phyloP scores from a whole-genome alignment of 2,113 vertebrate species.

The Bubo blakistoni region DNA sequence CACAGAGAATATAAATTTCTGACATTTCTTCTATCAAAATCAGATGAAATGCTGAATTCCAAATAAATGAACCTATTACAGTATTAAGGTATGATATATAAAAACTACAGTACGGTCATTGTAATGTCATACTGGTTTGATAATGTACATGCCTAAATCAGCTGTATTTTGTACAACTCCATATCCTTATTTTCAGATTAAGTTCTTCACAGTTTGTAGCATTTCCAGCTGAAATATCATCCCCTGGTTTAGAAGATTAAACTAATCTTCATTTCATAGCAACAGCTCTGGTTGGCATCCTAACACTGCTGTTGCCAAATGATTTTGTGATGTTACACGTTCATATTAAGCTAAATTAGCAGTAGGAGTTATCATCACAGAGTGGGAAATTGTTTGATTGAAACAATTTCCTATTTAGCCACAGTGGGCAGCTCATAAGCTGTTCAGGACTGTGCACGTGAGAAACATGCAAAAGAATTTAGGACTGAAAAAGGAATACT shows the following conservation, averaged over 20 bases:
- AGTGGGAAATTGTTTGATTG: background rate
- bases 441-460: background rate
- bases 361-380: background rate
- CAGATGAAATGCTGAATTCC: background rate
- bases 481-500: background rate
- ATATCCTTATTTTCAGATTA: background rate
- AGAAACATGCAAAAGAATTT: background rate
- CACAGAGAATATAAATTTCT: background rate
- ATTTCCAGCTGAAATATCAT: background rate
- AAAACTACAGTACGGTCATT: accelerated
- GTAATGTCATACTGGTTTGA: background rate
- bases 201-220: background rate
- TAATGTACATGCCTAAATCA: background rate
- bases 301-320: background rate
- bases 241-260: background rate
- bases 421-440: background rate
- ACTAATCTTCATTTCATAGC: background rate
- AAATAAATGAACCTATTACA: background rate
- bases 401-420: background rate
- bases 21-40: background rate
- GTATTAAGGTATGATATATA: background rate
- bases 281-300: background rate
- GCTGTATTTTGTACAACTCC: background rate
- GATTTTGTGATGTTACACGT: background rate
- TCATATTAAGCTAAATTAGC: background rate